A percentile compares a stretch with the other conserved stretches of the same genome.
Evolutionary conservation across 2,113 vertebrate genomes (phyloP).

Genomic region (Okapia johnstoni): DNA sequence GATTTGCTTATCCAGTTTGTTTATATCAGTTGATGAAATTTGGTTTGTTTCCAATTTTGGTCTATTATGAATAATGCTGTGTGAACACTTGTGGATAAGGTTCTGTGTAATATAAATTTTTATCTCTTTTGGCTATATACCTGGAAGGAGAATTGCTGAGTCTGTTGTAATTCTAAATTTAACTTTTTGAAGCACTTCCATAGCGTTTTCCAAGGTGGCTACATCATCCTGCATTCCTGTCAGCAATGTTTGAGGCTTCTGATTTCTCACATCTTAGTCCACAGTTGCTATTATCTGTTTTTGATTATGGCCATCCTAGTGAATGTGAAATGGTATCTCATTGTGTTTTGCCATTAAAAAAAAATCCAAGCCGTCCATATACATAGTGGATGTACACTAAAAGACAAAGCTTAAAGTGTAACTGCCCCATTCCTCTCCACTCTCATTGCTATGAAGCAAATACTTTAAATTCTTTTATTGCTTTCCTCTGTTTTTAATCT

Average conservation of each 20-base stretch:
- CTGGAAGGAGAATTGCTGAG: background rate
- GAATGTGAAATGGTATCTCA: background rate
- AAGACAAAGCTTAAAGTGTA: background rate
- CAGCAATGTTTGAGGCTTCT: background rate
- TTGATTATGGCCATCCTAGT: background rate
- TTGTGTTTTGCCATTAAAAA: background rate
- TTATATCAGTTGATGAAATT: background rate
- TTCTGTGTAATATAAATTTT: background rate
- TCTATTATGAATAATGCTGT: background rate
- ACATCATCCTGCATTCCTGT: background rate
- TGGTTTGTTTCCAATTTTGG: background rate
- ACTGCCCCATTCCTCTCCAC: background rate
- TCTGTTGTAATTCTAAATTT: background rate
- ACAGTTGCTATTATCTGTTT: background rate
- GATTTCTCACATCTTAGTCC: background rate
- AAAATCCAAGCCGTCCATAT: background rate
- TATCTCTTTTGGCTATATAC: background rate
- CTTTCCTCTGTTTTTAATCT: slow-evolving; percentile 24
- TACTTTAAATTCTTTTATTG: slow-evolving; percentile 23
- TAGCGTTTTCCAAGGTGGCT: background rate
- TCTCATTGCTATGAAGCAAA: background rate
- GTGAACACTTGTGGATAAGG: background rate
- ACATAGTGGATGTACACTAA: background rate
- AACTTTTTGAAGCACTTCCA: background rate
- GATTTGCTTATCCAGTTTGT: background rate